These are phyloP conservation scores for Drosophila athabasca DNA, from an alignment of 1,140 invertebrate species.

Conservation along the genomic window DNA sequence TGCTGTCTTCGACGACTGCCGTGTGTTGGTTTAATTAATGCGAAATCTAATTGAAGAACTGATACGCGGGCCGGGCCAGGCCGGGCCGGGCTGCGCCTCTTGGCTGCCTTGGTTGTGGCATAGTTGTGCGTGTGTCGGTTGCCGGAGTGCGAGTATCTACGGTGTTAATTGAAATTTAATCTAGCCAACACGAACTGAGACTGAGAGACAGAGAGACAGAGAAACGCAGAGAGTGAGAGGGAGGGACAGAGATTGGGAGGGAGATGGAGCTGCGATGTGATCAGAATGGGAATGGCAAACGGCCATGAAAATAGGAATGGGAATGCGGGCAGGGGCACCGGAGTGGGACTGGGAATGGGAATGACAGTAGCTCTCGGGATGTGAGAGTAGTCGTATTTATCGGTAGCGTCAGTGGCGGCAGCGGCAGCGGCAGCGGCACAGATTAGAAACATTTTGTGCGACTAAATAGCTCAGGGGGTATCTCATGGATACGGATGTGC, in stretches of 20 bases:
- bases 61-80: constrained; percentile 32
- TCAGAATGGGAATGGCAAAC: constrained; percentile 35
- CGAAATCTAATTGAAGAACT: constrained; percentile 71
- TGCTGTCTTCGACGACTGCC: constrained; percentile 18
- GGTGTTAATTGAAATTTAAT: constrained; percentile 76
- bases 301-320: constrained; percentile 6
- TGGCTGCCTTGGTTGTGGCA: not conserved
- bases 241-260: not conserved
- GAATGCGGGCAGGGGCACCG: not conserved
- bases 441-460: constrained; percentile 72
- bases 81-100: not conserved
- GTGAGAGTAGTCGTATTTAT: constrained; percentile 32
- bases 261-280: constrained; percentile 22
- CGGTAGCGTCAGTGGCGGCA: constrained; percentile 33
- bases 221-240: constrained; percentile 5
- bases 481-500: constrained; percentile 71
- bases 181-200: constrained; percentile 56
- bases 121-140: constrained; percentile 30
- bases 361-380: constrained; percentile 23
- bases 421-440: constrained; percentile 67
- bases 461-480: constrained; percentile 55
- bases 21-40: constrained; percentile 66
- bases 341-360: constrained; percentile 7
- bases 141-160: constrained; percentile 38
- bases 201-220: constrained; percentile 17